These are phyloP conservation scores for Pantherophis guttatus DNA, from an alignment of 2,113 vertebrate species.

Conservation along the genomic window DNA sequence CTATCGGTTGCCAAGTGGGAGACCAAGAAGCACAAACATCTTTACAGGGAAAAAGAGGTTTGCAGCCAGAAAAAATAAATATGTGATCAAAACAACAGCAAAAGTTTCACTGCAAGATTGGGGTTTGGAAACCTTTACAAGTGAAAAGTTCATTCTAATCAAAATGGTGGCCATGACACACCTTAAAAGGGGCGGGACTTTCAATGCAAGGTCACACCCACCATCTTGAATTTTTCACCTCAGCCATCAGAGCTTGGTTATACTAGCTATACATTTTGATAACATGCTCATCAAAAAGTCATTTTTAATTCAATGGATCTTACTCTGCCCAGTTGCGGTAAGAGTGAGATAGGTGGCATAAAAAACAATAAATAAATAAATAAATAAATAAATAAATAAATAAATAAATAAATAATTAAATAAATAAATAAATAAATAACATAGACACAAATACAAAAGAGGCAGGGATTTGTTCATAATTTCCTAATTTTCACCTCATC, in stretches of 20 bases:
- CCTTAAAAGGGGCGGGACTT: background rate
- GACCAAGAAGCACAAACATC: background rate
- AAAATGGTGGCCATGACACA: background rate
- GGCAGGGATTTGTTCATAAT: background rate
- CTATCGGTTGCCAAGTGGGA: background rate
- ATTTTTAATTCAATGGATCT: background rate
- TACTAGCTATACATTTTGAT: background rate
- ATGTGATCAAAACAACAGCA: background rate
- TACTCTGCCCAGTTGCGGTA: background rate
- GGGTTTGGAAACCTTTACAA: background rate
- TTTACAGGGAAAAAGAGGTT: conserved; percentile 23
- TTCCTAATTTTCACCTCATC: background rate
- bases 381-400: too few relatives aligned
- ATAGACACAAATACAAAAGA: background rate
- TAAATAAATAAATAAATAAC: too few relatives aligned
- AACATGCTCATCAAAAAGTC: background rate
- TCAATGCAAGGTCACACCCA: background rate
- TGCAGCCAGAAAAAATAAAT: background rate
- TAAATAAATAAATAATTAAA: too few relatives aligned
- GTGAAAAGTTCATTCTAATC: background rate
- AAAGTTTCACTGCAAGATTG: background rate
- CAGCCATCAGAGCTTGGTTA: background rate
- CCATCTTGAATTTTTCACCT: background rate
- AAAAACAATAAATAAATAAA: too few relatives aligned
- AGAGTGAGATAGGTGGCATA: background rate